Base-by-base conservation (phyloP, 2,888 invertebrate genomes). In the Papilio demoleus region DNA sequence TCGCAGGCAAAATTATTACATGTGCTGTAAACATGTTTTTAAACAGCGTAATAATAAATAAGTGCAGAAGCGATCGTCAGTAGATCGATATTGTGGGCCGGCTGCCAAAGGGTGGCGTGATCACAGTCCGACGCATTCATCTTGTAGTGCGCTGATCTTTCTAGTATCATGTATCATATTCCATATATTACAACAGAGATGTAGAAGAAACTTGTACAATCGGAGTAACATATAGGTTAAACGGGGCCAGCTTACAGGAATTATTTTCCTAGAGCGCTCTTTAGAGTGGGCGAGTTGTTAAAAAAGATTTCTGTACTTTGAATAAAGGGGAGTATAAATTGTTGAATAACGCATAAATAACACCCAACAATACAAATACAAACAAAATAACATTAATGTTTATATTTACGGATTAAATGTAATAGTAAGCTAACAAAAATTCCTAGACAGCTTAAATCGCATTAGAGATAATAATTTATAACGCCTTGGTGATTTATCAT, bases 51-150 rank as follows among this genome's bases (percentile, higher is more conserved):
- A 38, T n/a, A n/a, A n/a, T 38, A 59, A 70, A 62, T 63, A 50
- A 47, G 19, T 47, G 67, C 38, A 63, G 65, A 50, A 81, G 77
- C 73, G 79, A 82, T 85, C 85, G 81, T 78, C 82, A 82, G 81
- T 81, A 78, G 74, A 84, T 84, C 81, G 79, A 84, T 82, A 80
- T 74, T 73, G 73, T 78, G 81, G 90, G 88, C 88, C 75, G 70
- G 68, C 53, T 68, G 85, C 90, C 90, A 90, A 86, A 75, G 83
- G 84, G 88, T 88, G 88, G 90, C 81, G 78, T 80, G 80, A 82
- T 87, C 82, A 76, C 80, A 81, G 84, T 81, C 83, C 84, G 59
- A 42, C 34, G 76, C 79, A 73, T 73, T 65, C 64, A 62, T 61
- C 27, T 50, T n/a, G 53, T 47, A 34, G 58, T 40, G 64, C 68